Evolutionary conservation across 2,113 vertebrate species (phyloP).

Genomic region (Formicarius rufipectus): DNA sequence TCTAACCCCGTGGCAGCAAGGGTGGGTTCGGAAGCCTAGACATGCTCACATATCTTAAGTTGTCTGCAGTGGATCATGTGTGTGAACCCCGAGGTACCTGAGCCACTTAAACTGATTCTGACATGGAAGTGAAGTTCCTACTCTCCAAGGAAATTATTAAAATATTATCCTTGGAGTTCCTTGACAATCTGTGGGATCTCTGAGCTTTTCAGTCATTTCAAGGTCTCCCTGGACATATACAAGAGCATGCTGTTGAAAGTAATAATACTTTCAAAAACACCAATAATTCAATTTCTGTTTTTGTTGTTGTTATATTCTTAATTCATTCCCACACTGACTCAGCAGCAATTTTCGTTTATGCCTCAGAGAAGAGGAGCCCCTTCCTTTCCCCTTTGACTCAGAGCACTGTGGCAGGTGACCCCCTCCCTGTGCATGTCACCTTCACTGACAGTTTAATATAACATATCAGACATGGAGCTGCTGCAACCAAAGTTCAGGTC

Average conservation of each 20-base stretch:
- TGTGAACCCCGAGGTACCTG: background rate
- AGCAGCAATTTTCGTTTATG: background rate
- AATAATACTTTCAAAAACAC: background rate
- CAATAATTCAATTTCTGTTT: background rate
- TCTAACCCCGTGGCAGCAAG: background rate
- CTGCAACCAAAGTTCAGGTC: background rate
- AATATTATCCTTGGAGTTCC: background rate
- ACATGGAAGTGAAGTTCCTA: background rate
- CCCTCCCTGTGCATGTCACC: background rate
- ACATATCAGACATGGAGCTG: background rate
- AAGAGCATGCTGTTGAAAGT: background rate
- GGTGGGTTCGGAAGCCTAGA: background rate
- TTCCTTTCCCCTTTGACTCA: background rate
- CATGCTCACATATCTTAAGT: fast-evolving
- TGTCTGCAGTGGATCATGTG: background rate
- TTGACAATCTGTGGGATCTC: background rate
- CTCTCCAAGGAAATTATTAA: background rate
- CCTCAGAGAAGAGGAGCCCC: background rate
- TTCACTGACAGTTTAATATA: background rate
- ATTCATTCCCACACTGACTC: too few species aligned
- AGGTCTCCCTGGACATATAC: background rate
- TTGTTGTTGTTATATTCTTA: background rate
- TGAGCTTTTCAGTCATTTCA: background rate
- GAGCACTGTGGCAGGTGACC: background rate
- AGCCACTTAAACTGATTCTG: background rate